These are phyloP conservation scores for Coturnix japonica DNA, from an alignment of 2,113 vertebrate genomes.

Conservation along the genomic window DNA sequence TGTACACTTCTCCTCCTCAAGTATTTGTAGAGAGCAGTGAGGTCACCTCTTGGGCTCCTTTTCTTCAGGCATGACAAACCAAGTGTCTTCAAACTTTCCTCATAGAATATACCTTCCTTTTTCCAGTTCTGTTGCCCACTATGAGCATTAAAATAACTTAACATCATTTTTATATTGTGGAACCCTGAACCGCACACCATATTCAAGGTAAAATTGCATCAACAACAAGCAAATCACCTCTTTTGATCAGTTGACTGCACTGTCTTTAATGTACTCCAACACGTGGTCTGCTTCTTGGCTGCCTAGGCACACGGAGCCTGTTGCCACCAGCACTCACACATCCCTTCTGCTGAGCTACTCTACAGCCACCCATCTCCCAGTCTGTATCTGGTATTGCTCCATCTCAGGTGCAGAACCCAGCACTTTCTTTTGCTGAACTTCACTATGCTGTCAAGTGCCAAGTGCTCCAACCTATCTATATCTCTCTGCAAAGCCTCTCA, in stretches of 20 bases:
- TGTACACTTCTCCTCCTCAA: not conserved
- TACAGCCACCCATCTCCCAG: not conserved
- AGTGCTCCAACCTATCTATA: not conserved
- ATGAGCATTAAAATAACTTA: not conserved
- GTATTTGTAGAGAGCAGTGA: not conserved
- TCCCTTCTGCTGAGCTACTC: not conserved
- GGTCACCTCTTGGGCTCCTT: not conserved
- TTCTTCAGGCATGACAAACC: not conserved
- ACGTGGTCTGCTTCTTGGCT: not conserved
- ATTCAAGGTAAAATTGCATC: not conserved
- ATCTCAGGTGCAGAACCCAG: not conserved
- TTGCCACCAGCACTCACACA: not conserved
- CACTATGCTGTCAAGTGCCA: not conserved
- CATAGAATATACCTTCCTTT: not conserved
- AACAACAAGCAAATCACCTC: not conserved
- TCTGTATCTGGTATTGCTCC: not conserved
- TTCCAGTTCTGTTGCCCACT: not conserved
- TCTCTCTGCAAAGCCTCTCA: not conserved
- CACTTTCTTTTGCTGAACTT: not conserved
- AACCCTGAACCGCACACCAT: not conserved
- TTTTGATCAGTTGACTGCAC: not conserved
- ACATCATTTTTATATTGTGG: not conserved
- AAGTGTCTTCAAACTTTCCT: not conserved
- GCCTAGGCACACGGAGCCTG: not conserved
- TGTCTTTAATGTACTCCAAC: not conserved